Base-by-base conservation (phyloP, 2,888 invertebrate genomes). In the Sussaba pulchella region DNA sequence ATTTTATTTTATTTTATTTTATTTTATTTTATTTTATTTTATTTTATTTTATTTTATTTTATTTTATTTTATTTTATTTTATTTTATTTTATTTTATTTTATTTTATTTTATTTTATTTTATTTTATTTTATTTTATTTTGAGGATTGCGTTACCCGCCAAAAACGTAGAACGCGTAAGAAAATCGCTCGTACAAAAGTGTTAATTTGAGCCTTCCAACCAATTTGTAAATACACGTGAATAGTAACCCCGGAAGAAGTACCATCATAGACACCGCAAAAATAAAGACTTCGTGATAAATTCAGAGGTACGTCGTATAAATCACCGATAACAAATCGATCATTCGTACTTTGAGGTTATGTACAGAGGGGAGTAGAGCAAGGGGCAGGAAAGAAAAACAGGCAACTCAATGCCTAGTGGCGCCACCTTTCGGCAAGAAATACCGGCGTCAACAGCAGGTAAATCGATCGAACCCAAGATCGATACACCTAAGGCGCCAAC, bases 401-500 rank as follows among this genome's bases (percentile, higher is more conserved):
- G 21, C 4, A 50, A 6, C 50, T 2, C 50, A 50, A 50, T 50
- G 50, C 50, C 21, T 50, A 21, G 21, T 21, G 50, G 21, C 10
- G 50, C 10, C 21, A 50, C 50, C 19, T 50, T 9, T 50, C 50
- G 50, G 8, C 1, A 6, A 21, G 10, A 17, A 50, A 1, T 10
- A 21, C 17, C 21, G 19, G 2, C 50, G 50, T 0, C 6, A 17
- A 6, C 50, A 8, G 5, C 21, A 12, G 26, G 24, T 26, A 52
- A 52, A 52, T 52, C 52, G 12, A 52, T 12, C 26, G 52, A 3
- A 90, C 85, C 41, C 93, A 92, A 14, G 93, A 89, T 14, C 92
- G 92, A 64, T 93, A 50, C 93, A 93, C 14, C 93, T 87, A 43
- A 93, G 93, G 85, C 95, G 95, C 91, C 93, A 94, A 78, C 93